Base-by-base conservation (phyloP, 1,140 invertebrate species). In the Wiebesia pumilae region DNA sequence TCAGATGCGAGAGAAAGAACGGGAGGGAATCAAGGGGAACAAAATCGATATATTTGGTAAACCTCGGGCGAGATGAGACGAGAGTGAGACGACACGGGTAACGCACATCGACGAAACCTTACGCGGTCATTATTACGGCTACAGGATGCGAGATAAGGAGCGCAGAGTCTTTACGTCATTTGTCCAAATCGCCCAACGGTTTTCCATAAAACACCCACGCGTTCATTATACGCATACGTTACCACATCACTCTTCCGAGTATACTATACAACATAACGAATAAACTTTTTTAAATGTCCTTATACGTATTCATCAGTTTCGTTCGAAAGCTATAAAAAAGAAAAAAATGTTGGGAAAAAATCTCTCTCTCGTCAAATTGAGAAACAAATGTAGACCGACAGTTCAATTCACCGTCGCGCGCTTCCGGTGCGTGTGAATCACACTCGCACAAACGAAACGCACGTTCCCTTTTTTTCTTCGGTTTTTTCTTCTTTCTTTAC, bases 381-480 rank as follows among this genome's bases (percentile, higher is more conserved):
- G 84, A 75, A 86, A 81, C 65, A 62, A 71, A 78, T 47, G 80
- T 81, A 77, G 24, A 77, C 51, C 67, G 43, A 19, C 30, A n/a
- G 21, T 80, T 80, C 40, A 40, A 77, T 73, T 86, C 40, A 51
- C 3, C 35, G 38, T 81, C 35, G 40, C 69, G 54, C 67, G 38
- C 65, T 86, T 81, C 84, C 84, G 79, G 65, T 30, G 79, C 69
- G 79, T 86, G 84, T 86, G 84, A 86, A 67, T n/a, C 40, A n/a
- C 47, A 40, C 77, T 43, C 21, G n/a, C 33, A 4, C 73, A 30
- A 75, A 83, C 69, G 27, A 47, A 75, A 75, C 67, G 38, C 3
- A 21, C 73, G 73, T 47, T 78, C 58, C 58, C 38, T 79, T 73
- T 67, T 67, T 69, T 82, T 51, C 3, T n/a, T 10, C 14, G 12